Base-by-base conservation (phyloP, 1,140 invertebrate species). In the Heliconius melpomene region DNA sequence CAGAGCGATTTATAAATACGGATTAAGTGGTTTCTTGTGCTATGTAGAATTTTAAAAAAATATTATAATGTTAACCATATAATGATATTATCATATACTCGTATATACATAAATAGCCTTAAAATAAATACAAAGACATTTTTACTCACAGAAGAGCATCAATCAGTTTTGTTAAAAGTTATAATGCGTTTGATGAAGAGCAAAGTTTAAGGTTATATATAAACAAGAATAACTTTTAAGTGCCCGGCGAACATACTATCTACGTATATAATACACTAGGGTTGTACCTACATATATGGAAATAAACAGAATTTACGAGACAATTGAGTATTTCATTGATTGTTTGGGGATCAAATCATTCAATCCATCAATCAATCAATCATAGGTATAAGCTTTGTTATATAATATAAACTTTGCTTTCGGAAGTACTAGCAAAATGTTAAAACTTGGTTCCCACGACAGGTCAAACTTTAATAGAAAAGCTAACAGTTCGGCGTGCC, bases 391-490 rank as follows among this genome's bases (percentile, higher is more conserved):
- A 32, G 29, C 29, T 32, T 32, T 32, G 29, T 32, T 32, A 32
- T 32, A 32, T 32, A 32, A 32, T 23, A 66, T 23, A 66, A 29
- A 29, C 26, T 66, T 8, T 1, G 26, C 54, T 23, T 32, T n/a
- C 66, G n/a, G 75, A 75, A 73, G 40, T 74, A 74, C 38, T 46
- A 32, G 29, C 50, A n/a, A 66, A 77, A 74, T 23, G 71, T 32
- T 57, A 29, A 52, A 54, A 32, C 57, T 77, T 54, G 40, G 57
- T 83, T 81, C 82, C 72, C 79, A 81, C 79, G 82, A 23, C 77
- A 46, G 79, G 77, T 80, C 79, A 80, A 80, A 76, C 74, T 75
- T 79, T 72, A 79, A 78, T 66, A 78, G 77, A 75, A 76, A 76
- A 83, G 52, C 71, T 70, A 80, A 78, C 29, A 77, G 70, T 83